Conservation (phyloP, 2,113 vertebrate species). For the Carlito syrichta region DNA sequence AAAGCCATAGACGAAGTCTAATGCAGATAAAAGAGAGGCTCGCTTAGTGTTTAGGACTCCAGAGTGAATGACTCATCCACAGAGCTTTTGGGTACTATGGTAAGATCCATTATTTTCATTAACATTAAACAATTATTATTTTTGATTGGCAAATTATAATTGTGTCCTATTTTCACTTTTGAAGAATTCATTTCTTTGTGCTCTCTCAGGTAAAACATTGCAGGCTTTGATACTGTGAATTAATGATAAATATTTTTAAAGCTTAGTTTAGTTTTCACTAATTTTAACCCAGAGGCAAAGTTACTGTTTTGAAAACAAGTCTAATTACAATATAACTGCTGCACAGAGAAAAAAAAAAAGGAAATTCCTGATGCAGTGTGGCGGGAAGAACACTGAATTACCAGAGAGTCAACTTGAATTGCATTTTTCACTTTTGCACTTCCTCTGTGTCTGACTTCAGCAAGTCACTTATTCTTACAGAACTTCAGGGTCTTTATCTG, state of each 20-base stretch:
- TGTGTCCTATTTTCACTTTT: not conserved
- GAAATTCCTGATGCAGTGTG: not conserved
- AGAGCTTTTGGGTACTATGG: not conserved
- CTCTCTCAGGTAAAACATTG: not conserved
- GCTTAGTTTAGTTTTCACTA: not conserved
- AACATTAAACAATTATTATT: not conserved
- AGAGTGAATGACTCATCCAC: not conserved
- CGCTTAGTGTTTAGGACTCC: not conserved
- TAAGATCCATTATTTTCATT: not conserved
- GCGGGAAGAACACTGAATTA: not conserved
- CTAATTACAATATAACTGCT: not conserved
- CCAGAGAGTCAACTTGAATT: not conserved
- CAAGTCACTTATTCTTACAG: not conserved
- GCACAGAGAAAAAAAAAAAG: not conserved
- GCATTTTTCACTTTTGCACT: not conserved
- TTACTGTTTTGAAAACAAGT: not conserved
- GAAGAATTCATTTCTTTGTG: not conserved
- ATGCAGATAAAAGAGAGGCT: not conserved
- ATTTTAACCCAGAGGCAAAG: not conserved
- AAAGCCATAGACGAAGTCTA: not conserved
- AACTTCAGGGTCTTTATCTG: not conserved
- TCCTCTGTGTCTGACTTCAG: not conserved
- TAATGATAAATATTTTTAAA: not conserved
- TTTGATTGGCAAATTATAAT: not conserved
- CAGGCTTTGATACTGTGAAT: not conserved